Base-by-base conservation (phyloP, 1,140 invertebrate genomes). In the Solenopsis invicta region DNA sequence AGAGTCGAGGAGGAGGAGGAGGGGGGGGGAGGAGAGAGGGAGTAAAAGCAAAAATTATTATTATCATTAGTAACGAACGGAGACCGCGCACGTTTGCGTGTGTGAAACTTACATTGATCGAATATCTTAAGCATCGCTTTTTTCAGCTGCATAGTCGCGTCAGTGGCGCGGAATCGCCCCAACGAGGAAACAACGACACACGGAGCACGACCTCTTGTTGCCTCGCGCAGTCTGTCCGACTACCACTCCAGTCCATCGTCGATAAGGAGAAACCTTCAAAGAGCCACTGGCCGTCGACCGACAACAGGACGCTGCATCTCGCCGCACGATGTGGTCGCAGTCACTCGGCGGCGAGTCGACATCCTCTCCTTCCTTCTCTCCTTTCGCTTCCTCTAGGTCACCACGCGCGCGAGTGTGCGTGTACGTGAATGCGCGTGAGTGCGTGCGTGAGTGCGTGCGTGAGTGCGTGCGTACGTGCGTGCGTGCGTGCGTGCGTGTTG, bases 71-170 rank as follows among this genome's bases (percentile, higher is more conserved):
- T 12, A 8, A n/a, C 50, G 69, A 16, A 12, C 13, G 16, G 24
- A 48, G 21, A 48, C 24, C 18, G 21, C 52, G 37, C 41, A 12
- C 9, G 34, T 37, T 29, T 13, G 8, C 16, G 21, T 34, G 34
- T n/a, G 10, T 41, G 64, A 34, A 18, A 94, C 93, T 94, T 81
- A 94, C 93, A 94, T 94, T 94, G 93, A 90, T 94, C 93, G 89
- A 94, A 93, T 92, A 94, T 94, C 92, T 94, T 94, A 89, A 94
- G 93, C 93, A 94, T 93, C 87, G 93, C 93, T 93, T 94, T 94
- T 91, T 94, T 94, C 91, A 94, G 88, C 93, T 94, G 93, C 93
- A 94, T 94, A 94, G 92, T 94, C 92, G 92, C 75, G 84, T 72
- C 37, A 89, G 61, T 89, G 88, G 69, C 77, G 89, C 54, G 66